Base-by-base conservation (phyloP, 2,888 invertebrate species). In the Drosophila diplacantha region DNA sequence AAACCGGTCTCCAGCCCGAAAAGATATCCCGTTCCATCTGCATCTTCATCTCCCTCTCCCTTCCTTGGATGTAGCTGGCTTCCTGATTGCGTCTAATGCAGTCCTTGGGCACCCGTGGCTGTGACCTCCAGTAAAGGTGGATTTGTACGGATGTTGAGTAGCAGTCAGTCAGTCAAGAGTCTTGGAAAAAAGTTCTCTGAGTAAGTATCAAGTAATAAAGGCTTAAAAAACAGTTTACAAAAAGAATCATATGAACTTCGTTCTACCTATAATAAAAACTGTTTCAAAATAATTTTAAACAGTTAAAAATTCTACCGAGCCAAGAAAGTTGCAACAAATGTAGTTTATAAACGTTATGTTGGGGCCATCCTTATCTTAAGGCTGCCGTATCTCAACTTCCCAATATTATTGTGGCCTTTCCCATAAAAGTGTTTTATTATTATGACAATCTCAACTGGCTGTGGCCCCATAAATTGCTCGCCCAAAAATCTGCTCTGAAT, bases 381-480 rank as follows among this genome's bases (percentile, higher is more conserved):
- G 9, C 11, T 1, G 2, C 24, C n/a, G 24, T 24, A 9, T 39
- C 14, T 14, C 1, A 6, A 14, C 20, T 38, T 24, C 3, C 26
- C 26, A 12, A 16, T 16, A 26, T 9, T 12, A 26, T 29, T 35
- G 44, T 14, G 24, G 31, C 14, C 20, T 4, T 26, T 24, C 32
- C 6, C 37, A 11, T n/a, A 49, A 38, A 46, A 43, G 16, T 43
- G 50, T 35, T 44, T 55, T 50, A 46, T 44, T 52, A 46, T 16
- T 39, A 47, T 16, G 22, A 32, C 20, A 20, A 29, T 12, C 50
- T 37, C 35, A 49, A 29, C 44, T 26, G 34, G n/a, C 26, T 35
- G 20, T 32, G 32, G 32, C 61, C 58, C 46, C 56, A 52, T 39
- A 66, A 73, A 62, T 55, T 52, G 53, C 52, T 20, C 41, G 24